These are phyloP conservation scores for Lasius platythorax DNA, from an alignment of 2,888 invertebrate genomes.

Conservation along the genomic window DNA sequence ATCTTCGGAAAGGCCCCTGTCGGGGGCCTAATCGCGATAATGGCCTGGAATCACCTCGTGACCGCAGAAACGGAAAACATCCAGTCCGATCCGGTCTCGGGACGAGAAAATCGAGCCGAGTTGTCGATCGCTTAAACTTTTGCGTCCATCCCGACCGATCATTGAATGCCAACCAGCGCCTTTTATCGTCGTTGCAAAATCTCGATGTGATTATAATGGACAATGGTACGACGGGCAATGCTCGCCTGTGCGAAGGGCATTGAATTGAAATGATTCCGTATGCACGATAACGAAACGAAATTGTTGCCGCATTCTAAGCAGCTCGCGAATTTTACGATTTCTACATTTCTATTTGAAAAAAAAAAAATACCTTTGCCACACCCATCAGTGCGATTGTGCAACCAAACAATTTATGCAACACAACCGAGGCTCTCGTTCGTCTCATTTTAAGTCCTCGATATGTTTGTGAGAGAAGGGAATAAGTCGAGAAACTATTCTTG, in stretches of 20 bases:
- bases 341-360: slow-evolving; percentile 29
- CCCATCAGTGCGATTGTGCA: slow-evolving; percentile 39
- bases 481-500: slow-evolving; percentile 1
- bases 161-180: slow-evolving; percentile 54
- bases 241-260: slow-evolving; percentile 30
- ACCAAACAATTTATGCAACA: slow-evolving; percentile 46
- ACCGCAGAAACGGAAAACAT: slow-evolving; percentile 84
- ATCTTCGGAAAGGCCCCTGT: slow-evolving; percentile 54
- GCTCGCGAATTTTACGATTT: slow-evolving; percentile 41
- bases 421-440: slow-evolving; percentile 18
- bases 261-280: slow-evolving; percentile 21
- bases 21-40: slow-evolving; percentile 85
- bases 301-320: slow-evolving; percentile 49
- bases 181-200: slow-evolving; percentile 51
- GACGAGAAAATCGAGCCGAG: slow-evolving; percentile 57
- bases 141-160: slow-evolving; percentile 53
- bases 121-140: slow-evolving; percentile 65
- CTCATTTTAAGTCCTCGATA: slow-evolving; percentile 7
- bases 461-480: neutral
- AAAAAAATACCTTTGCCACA: slow-evolving; percentile 22
- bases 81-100: slow-evolving; percentile 49
- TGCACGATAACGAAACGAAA: slow-evolving; percentile 44
- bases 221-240: slow-evolving; percentile 41
- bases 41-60: slow-evolving; percentile 83
- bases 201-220: slow-evolving; percentile 59